These are phyloP conservation scores for Eupleurogrammus muticus DNA, from an alignment of 2,797 vertebrate species.

Conservation along the genomic window DNA sequence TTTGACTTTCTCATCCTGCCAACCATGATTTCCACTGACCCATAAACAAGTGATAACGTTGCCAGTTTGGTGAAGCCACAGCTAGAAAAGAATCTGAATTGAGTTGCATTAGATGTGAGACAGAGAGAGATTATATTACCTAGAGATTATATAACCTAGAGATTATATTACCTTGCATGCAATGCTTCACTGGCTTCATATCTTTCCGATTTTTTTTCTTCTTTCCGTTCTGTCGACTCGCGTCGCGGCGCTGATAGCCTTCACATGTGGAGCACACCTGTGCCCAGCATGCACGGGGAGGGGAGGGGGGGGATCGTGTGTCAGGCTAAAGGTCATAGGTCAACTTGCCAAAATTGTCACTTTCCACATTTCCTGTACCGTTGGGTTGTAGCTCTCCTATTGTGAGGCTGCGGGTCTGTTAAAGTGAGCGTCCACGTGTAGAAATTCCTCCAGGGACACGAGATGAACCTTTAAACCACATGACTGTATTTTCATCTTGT, in stretches of 20 bases:
- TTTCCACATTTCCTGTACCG: slow-evolving; percentile 3
- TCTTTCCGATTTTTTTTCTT: not conserved
- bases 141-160: too few relatives aligned
- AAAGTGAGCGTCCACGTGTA: slow-evolving; percentile 5
- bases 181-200: not conserved
- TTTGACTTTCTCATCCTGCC: too few relatives aligned
- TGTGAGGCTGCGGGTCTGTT: not conserved
- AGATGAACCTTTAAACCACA: not conserved
- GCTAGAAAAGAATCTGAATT: not conserved
- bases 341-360: slow-evolving; percentile 13
- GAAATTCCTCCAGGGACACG: not conserved
- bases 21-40: too few relatives aligned
- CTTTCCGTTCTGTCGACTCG: too few relatives aligned
- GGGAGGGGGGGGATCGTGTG: not conserved
- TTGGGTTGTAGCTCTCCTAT: not conserved
- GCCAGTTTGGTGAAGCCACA: not conserved
- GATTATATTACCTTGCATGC: not conserved
- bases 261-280: slow-evolving; percentile 24
- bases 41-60: too few relatives aligned
- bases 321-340: slow-evolving; percentile 36
- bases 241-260: not conserved
- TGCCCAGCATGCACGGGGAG: not conserved
- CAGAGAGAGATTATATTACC: not conserved
- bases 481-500: slow-evolving; percentile 1
- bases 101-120: too few relatives aligned